phyloP scores from a whole-genome alignment of 1,140 invertebrate species.

The Battus philenor region DNA sequence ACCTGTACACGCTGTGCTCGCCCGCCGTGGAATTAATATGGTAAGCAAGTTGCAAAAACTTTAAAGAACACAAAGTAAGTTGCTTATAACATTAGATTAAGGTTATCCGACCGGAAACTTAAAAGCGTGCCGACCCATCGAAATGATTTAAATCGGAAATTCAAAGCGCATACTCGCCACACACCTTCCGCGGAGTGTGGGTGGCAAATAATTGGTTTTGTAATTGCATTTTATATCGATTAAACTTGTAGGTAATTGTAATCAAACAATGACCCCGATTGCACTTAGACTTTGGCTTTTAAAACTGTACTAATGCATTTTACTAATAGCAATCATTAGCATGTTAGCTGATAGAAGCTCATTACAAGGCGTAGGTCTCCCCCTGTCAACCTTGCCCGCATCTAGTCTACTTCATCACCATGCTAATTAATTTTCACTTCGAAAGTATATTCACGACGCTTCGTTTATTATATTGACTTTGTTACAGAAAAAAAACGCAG shows the following conservation, averaged over 20 bases:
- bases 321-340: not conserved
- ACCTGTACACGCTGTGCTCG: constrained; percentile 1
- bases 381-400: not conserved
- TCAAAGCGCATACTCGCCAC: not conserved
- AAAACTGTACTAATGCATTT: not conserved
- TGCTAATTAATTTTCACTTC: not conserved
- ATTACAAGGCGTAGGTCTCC: no score
- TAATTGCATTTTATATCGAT: constrained; percentile 13
- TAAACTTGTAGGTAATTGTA: no score
- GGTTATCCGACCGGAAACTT: constrained; percentile 14
- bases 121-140: not conserved
- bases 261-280: no score
- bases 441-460: no score
- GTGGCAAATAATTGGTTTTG: not conserved
- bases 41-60: constrained; percentile 12
- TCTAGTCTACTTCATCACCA: not conserved
- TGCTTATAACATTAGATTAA: constrained; percentile 5
- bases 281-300: not conserved
- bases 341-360: no score
- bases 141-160: constrained; percentile 3
- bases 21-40: constrained; percentile 13
- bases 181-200: not conserved
- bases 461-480: no score
- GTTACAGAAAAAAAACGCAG: constrained; percentile 4
- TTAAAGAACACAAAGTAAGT: constrained; percentile 10